A percentile compares a stretch with the other conserved stretches of the same genome.
phyloP scores from a whole-genome alignment of 2,113 vertebrate genomes.

The Mastomys natalensis region DNA sequence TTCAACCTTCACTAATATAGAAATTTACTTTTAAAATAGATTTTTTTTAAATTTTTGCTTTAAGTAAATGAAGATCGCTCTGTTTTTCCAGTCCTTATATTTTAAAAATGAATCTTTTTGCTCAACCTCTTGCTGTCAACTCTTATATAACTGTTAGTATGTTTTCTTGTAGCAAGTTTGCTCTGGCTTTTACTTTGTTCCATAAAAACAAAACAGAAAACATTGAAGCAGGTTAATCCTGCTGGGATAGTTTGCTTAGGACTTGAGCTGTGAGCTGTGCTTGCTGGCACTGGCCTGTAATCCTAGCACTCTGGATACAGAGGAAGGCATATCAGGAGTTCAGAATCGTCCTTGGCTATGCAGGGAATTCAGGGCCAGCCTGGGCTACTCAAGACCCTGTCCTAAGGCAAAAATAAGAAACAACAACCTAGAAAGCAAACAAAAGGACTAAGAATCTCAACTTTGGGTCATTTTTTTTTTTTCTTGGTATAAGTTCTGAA shows the following conservation, averaged over 20 bases:
- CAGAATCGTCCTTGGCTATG: background rate
- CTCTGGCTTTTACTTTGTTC: slow-evolving; percentile 22
- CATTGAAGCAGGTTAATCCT: background rate
- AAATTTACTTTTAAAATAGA: slow-evolving; percentile 28
- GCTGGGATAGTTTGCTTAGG: background rate
- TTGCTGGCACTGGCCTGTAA: background rate
- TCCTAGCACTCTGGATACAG: background rate
- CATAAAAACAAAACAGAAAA: slow-evolving; percentile 42
- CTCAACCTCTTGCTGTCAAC: slow-evolving; percentile 2
- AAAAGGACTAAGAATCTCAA: slow-evolving; percentile 20
- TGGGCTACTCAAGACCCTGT: background rate
- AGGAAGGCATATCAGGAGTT: background rate
- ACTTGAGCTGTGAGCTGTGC: background rate
- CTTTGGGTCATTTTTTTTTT: slow-evolving; percentile 26
- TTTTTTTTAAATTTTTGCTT: slow-evolving; percentile 42
- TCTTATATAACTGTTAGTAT: background rate
- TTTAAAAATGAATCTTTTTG: slow-evolving; percentile 18
- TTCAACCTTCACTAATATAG: slow-evolving; percentile 51
- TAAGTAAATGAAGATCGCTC: background rate
- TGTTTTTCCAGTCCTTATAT: slow-evolving; percentile 12
- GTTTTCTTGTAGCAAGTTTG: slow-evolving; percentile 42
- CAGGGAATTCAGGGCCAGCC: background rate
- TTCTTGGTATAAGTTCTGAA: slow-evolving; percentile 46
- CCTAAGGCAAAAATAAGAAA: background rate
- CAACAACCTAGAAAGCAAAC: background rate